Evolutionary conservation across 53 echinoderm and acorn worm species (phyloP).

Genomic region (Holothuria scabra): DNA sequence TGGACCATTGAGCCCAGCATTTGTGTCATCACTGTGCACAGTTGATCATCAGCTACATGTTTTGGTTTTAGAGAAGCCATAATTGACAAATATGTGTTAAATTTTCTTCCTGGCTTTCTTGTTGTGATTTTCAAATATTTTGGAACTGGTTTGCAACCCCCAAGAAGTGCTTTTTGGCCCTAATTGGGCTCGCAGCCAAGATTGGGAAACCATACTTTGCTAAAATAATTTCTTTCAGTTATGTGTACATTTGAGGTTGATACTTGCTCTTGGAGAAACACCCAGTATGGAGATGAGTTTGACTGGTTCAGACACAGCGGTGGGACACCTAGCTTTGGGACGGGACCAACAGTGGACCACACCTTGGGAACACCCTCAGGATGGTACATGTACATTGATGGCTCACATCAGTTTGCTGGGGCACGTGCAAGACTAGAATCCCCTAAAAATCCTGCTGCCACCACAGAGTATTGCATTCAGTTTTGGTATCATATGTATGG

Average conservation of each 20-base stretch:
- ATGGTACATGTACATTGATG: slow-evolving; percentile 69
- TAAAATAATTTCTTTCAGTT: slow-evolving; percentile 17
- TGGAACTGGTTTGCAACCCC: too few relatives aligned
- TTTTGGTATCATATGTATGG: slow-evolving; percentile 98
- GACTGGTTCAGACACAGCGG: slow-evolving; percentile 80
- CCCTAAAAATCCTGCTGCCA: slow-evolving; percentile 39
- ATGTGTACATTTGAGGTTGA: slow-evolving; percentile 77
- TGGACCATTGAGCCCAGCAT: too few relatives aligned
- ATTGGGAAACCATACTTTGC: not conserved
- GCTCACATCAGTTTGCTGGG: slow-evolving; percentile 62
- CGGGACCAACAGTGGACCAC: slow-evolving; percentile 79
- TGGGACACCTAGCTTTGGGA: slow-evolving; percentile 57
- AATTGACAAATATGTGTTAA: too few relatives aligned
- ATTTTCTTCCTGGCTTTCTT: too few relatives aligned
- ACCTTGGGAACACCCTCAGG: slow-evolving; percentile 74
- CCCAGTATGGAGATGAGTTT: slow-evolving; percentile 73
- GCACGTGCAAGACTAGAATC: slow-evolving; percentile 65
- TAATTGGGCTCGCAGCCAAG: too few relatives aligned
- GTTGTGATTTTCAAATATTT: too few relatives aligned
- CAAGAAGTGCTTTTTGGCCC: too few relatives aligned
- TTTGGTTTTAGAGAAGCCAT: too few relatives aligned
- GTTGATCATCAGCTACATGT: too few relatives aligned
- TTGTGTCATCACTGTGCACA: too few relatives aligned
- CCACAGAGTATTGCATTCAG: slow-evolving; percentile 67
- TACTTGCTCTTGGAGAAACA: slow-evolving; percentile 66